phyloP scores from a whole-genome alignment of 2,797 vertebrate species.

The Acipenser transmontanus region DNA sequence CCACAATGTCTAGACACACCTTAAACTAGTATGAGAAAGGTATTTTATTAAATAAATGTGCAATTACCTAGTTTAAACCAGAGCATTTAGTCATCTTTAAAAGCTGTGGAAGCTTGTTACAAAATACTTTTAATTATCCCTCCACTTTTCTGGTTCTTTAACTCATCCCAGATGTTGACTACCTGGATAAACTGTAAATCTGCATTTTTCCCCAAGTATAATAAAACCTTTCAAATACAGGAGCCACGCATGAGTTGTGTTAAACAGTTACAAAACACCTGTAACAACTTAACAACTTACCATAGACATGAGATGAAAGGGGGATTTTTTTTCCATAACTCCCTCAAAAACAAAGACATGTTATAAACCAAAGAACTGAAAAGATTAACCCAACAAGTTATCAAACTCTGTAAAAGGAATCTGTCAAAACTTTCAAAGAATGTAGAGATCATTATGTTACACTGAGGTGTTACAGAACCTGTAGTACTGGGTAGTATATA shows the following conservation, averaged over 20 bases:
- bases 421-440: too few relatives aligned
- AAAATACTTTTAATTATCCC: slow-evolving; percentile 4
- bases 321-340: neutral
- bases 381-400: slow-evolving; percentile 9
- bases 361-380: slow-evolving; percentile 1
- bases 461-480: too few relatives aligned
- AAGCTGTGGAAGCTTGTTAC: neutral
- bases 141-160: slow-evolving; percentile 17
- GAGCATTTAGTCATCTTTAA: neutral
- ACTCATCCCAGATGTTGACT: slow-evolving; percentile 10
- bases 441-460: too few relatives aligned
- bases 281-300: too few relatives aligned
- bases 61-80: neutral
- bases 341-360: neutral
- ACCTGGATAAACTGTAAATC: slow-evolving; percentile 5
- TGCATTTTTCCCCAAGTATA: slow-evolving; percentile 9
- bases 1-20: neutral
- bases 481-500: too few relatives aligned
- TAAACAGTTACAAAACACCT: slow-evolving; percentile 9
- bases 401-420: neutral
- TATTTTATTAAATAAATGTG: neutral
- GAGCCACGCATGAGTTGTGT: neutral
- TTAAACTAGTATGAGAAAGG: neutral
- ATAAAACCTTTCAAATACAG: slow-evolving; percentile 6
- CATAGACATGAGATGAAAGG: too few relatives aligned